phyloP scores from a whole-genome alignment of 2,113 vertebrate species.

The Globicephala melas region DNA sequence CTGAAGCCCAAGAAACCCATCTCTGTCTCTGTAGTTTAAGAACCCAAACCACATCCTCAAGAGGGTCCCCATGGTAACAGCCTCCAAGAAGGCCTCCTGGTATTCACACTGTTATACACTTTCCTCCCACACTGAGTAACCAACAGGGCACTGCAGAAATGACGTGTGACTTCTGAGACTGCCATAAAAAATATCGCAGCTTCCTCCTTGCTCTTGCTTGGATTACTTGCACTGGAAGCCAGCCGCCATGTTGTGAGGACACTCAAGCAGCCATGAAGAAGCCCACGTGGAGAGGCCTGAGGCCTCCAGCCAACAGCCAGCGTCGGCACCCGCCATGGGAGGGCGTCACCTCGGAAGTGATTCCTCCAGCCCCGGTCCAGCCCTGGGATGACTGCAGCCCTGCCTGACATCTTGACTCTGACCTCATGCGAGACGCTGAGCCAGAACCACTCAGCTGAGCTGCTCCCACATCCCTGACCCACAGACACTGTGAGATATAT shows the following conservation, averaged over 20 bases:
- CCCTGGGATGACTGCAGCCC: neutral
- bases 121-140: neutral
- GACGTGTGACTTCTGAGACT: neutral
- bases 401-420: neutral
- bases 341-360: neutral
- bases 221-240: neutral
- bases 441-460: neutral
- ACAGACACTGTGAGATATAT: neutral
- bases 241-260: neutral
- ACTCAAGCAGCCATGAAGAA: neutral
- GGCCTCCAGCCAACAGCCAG: neutral
- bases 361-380: neutral
- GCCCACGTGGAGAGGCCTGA: neutral
- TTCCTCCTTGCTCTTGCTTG: neutral
- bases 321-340: accelerated
- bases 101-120: neutral
- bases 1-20: neutral
- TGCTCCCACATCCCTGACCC: neutral
- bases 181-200: neutral
- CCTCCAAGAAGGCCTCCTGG: neutral
- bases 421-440: accelerated
- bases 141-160: too few relatives aligned
- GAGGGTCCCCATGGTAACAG: accelerated
- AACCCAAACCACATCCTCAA: neutral
- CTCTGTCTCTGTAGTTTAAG: neutral